Conservation (phyloP, 2,888 invertebrate genomes). For the Acronicta psi region DNA sequence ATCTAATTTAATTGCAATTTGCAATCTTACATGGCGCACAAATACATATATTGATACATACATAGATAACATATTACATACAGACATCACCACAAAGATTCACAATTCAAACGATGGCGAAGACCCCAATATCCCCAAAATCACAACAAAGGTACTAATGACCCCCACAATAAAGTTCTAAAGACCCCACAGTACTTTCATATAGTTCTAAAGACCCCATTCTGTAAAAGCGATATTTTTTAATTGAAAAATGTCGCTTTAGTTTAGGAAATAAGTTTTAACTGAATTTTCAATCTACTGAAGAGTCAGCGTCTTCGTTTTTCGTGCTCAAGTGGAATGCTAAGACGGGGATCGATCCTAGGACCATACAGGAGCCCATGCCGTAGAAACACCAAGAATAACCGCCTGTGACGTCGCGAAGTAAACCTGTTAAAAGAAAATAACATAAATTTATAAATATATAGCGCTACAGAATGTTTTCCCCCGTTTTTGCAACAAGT, state of each 20-base stretch:
- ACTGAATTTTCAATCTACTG: slow-evolving; percentile 70
- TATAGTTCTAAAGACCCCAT: slow-evolving; percentile 3
- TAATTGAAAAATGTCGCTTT: slow-evolving; percentile 2
- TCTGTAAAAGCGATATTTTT: slow-evolving; percentile 1
- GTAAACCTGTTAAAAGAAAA: slow-evolving; percentile 78
- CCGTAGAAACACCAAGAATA: slow-evolving; percentile 93
- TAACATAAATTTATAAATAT: too few relatives aligned
- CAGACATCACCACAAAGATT: slow-evolving; percentile 3
- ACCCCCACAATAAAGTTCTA: slow-evolving; percentile 24
- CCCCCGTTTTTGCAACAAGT: too few relatives aligned
- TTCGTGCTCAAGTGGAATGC: slow-evolving; percentile 81
- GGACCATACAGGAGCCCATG: slow-evolving; percentile 93
- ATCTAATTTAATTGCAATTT: not conserved
- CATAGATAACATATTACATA: not conserved
- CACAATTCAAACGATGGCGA: not conserved
- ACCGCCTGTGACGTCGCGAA: slow-evolving; percentile 92
- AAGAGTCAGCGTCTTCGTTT: slow-evolving; percentile 79
- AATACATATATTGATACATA: slow-evolving; percentile 8
- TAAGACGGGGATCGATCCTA: slow-evolving; percentile 91
- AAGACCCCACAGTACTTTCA: not conserved
- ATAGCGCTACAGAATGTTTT: too few relatives aligned
- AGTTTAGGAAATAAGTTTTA: slow-evolving; percentile 7
- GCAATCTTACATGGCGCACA: not conserved
- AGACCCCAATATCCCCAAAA: not conserved
- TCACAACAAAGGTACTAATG: slow-evolving; percentile 4